phyloP scores from a whole-genome alignment of 2,113 vertebrate species.

The Amazona vittata region DNA sequence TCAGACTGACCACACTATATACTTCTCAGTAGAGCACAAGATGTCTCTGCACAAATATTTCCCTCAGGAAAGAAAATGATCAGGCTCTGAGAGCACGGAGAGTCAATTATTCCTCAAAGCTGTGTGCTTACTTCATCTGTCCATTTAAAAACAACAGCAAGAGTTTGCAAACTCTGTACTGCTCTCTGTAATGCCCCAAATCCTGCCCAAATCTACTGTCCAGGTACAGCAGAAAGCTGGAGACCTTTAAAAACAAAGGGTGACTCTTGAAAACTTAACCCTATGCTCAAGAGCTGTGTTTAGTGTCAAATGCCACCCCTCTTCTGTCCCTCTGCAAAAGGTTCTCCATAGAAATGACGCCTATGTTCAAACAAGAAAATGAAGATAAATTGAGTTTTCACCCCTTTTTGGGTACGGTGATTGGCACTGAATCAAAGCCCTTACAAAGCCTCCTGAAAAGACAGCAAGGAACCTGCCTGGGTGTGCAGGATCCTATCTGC shows the following conservation, averaged over 20 bases:
- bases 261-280: neutral
- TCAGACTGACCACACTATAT: neutral
- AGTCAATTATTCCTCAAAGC: neutral
- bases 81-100: neutral
- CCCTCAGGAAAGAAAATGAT: neutral
- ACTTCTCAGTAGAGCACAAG: neutral
- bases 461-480: neutral
- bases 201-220: neutral
- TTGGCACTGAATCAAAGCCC: neutral
- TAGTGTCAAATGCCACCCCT: neutral
- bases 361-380: neutral
- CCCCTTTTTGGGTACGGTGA: accelerated
- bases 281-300: neutral
- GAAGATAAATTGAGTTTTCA: neutral
- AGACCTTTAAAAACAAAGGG: neutral
- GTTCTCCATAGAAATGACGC: neutral
- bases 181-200: neutral
- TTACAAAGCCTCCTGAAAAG: neutral
- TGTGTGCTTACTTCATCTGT: neutral
- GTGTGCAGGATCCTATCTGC: neutral
- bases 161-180: neutral
- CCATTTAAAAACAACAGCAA: neutral
- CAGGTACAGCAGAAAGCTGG: neutral
- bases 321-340: neutral
- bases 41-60: neutral